These are phyloP conservation scores for Germaria angustata DNA, from an alignment of 2,888 invertebrate species.

Conservation along the genomic window DNA sequence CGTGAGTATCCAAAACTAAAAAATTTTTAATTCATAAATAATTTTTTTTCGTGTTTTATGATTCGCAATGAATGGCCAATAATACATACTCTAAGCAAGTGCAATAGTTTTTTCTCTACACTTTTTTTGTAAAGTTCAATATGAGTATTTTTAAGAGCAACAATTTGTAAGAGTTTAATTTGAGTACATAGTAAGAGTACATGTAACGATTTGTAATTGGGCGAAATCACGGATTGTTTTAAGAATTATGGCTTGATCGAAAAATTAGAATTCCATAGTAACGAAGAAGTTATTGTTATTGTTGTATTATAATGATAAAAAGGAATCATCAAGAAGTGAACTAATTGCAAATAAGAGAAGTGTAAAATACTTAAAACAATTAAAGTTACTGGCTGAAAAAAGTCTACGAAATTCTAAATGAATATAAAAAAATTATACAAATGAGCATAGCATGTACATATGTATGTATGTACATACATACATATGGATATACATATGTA, in stretches of 20 bases:
- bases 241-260: background rate
- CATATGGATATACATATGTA: no score
- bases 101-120: constrained; percentile 1
- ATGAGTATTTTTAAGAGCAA: background rate
- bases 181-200: background rate
- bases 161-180: background rate
- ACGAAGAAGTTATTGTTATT: background rate
- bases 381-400: background rate
- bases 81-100: constrained; percentile 12
- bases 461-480: background rate
- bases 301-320: background rate
- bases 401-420: background rate
- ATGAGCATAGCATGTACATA: background rate
- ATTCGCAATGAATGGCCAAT: background rate
- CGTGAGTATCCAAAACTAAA: constrained; percentile 9
- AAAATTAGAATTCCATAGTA: background rate
- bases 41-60: background rate
- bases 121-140: background rate
- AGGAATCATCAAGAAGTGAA: background rate
- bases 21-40: background rate
- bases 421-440: background rate
- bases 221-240: constrained; percentile 1
- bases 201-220: background rate
- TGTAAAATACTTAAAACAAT: background rate
- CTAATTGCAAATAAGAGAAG: background rate